phyloP scores from a whole-genome alignment of 2,797 vertebrate species.

The Geotrypetes seraphini region DNA sequence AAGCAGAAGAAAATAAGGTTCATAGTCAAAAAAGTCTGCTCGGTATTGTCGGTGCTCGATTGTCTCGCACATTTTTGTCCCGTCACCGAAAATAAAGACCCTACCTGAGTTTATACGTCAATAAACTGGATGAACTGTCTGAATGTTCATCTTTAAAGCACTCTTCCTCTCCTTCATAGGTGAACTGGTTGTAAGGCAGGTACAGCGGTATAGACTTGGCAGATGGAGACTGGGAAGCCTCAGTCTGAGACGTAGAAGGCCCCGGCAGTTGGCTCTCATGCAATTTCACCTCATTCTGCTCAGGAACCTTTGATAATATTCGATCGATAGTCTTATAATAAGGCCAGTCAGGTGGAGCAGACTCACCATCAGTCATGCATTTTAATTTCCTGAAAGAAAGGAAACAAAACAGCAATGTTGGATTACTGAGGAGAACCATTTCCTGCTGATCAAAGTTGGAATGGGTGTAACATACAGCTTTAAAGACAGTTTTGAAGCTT shows the following conservation, averaged over 20 bases:
- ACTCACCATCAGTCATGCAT: slow-evolving; percentile 67
- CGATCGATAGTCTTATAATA: slow-evolving; percentile 91
- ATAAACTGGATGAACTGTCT: slow-evolving; percentile 76
- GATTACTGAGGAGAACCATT: slow-evolving; percentile 11
- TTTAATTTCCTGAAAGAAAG: slow-evolving; percentile 82
- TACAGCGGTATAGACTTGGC: slow-evolving; percentile 75
- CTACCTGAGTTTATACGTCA: slow-evolving; percentile 71
- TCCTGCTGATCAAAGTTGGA: too few relatives aligned
- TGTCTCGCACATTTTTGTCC: too few relatives aligned
- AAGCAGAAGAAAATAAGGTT: too few relatives aligned
- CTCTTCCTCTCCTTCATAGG: slow-evolving; percentile 83
- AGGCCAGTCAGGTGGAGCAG: slow-evolving; percentile 81
- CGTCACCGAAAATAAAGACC: too few relatives aligned
- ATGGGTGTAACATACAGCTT: too few relatives aligned
- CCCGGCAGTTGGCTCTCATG: slow-evolving; percentile 70
- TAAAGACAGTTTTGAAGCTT: too few relatives aligned
- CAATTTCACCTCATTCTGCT: slow-evolving; percentile 68
- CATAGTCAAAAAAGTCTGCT: too few relatives aligned
- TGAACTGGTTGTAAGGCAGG: slow-evolving; percentile 78
- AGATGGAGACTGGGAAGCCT: slow-evolving; percentile 66
- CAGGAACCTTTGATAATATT: slow-evolving; percentile 84
- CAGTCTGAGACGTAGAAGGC: slow-evolving; percentile 75
- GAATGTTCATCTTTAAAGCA: slow-evolving; percentile 78
- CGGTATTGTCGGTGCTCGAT: too few relatives aligned
- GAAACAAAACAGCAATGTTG: slow-evolving; percentile 30